These are phyloP conservation scores for Sitta carolinensis DNA, from an alignment of 2,797 vertebrate genomes.

Conservation along the genomic window DNA sequence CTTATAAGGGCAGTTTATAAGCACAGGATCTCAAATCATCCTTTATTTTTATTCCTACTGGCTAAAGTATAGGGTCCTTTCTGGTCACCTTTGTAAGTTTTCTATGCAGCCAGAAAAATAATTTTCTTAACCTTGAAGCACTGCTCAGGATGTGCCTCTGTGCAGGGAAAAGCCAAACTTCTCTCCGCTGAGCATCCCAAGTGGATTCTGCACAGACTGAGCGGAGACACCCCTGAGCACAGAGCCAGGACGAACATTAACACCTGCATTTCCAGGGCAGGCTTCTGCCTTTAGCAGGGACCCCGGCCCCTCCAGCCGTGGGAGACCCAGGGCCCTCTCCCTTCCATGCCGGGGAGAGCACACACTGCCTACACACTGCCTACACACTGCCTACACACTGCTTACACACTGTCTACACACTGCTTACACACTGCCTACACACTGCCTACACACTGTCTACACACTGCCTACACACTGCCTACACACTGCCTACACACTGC, in stretches of 20 bases:
- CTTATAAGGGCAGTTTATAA: background rate
- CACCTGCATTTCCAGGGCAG: background rate
- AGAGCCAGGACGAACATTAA: rapidly evolving
- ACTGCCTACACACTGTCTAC: too few species aligned
- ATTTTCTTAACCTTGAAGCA: background rate
- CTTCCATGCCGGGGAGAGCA: rapidly evolving
- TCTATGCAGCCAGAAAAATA: background rate
- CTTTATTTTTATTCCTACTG: background rate
- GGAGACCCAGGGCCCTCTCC: rapidly evolving
- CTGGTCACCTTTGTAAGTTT: background rate
- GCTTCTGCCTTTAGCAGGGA: background rate
- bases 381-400: too few species aligned
- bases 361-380: background rate
- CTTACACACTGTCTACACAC: too few species aligned
- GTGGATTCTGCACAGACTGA: rapidly evolving
- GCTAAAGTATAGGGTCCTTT: background rate
- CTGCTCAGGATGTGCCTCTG: background rate
- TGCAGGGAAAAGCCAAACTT: background rate
- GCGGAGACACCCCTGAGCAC: rapidly evolving
- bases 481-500: too few species aligned
- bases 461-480: too few species aligned
- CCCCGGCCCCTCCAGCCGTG: rapidly evolving
- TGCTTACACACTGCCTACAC: too few species aligned
- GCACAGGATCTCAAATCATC: background rate
- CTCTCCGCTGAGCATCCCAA: background rate